These are phyloP conservation scores for Scaptodrosophila lebanonensis DNA, from an alignment of 1,140 invertebrate genomes.

Conservation along the genomic window DNA sequence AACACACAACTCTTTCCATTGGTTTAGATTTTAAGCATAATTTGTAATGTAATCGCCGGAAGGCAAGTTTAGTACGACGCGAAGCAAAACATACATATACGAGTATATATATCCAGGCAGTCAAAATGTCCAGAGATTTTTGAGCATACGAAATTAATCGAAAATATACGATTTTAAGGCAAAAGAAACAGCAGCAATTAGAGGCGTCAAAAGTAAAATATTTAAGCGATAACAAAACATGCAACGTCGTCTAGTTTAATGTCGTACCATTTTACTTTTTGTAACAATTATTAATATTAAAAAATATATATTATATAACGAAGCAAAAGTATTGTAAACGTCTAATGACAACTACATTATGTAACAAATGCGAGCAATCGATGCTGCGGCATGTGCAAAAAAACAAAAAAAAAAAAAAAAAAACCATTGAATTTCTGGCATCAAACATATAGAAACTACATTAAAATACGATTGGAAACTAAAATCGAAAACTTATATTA, in stretches of 20 bases:
- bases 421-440: constrained; percentile 63
- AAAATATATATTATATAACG: constrained; percentile 54
- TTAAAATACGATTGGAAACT: constrained; percentile 44
- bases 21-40: constrained; percentile 76
- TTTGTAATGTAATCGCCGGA: constrained; percentile 69
- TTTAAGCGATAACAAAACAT: constrained; percentile 64
- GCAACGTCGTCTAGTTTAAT: constrained; percentile 76
- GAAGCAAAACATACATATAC: constrained; percentile 22
- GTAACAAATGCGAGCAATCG: constrained; percentile 16
- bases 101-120: constrained; percentile 53
- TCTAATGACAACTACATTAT: constrained; percentile 35
- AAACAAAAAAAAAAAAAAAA: constrained; percentile 37
- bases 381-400: constrained; percentile 55
- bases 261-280: constrained; percentile 76
- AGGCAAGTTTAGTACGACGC: too few species aligned
- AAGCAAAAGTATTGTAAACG: constrained; percentile 62
- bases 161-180: constrained; percentile 54
- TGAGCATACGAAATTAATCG: constrained; percentile 27
- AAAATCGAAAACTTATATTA: constrained; percentile 57
- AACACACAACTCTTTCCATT: constrained; percentile 53
- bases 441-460: constrained; percentile 68
- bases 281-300: constrained; percentile 76
- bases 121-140: constrained; percentile 61
- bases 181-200: constrained; percentile 47
- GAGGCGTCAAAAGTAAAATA: constrained; percentile 45